phyloP scores from a whole-genome alignment of 2,113 vertebrate genomes.

The Tupaia chinensis region DNA sequence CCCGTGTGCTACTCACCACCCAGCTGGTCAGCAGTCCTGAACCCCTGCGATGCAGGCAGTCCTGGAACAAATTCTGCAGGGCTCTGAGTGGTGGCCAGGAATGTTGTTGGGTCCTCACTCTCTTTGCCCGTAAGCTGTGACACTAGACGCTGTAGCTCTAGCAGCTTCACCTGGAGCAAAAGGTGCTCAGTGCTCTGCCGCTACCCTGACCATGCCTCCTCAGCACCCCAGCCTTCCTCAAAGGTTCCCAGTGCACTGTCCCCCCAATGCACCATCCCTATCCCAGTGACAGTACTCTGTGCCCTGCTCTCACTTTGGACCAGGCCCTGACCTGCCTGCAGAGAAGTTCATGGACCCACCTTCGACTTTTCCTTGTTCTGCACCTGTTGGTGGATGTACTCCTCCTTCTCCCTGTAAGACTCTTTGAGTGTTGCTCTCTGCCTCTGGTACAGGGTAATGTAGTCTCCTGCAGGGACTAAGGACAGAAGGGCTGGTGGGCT shows the following conservation, averaged over 20 bases:
- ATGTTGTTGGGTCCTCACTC: conserved; percentile 94
- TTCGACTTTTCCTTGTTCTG: conserved; percentile 99
- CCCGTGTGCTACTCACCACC: conserved; percentile 87
- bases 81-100: conserved; percentile 84
- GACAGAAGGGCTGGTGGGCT: background rate
- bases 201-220: too few species aligned
- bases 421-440: conserved; percentile 97
- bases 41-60: conserved; percentile 76
- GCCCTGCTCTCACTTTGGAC: accelerated
- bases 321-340: accelerated
- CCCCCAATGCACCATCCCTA: too few species aligned
- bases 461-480: conserved; percentile 91
- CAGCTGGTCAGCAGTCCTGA: conserved; percentile 82
- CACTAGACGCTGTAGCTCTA: conserved; percentile 96
- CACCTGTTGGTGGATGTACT: conserved; percentile 95
- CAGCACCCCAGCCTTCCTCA: too few species aligned
- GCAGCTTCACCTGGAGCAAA: conserved; percentile 91
- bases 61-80: conserved; percentile 51
- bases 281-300: accelerated
- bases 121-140: conserved; percentile 93
- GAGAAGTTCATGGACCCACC: conserved; percentile 82
- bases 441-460: conserved; percentile 96
- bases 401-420: conserved; percentile 95
- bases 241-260: too few species aligned
- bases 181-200: background rate